A percentile compares a stretch with the other conserved stretches of the same genome.
Evolutionary conservation across 2,113 vertebrate species (phyloP).

Genomic region (Prolemur simus): DNA sequence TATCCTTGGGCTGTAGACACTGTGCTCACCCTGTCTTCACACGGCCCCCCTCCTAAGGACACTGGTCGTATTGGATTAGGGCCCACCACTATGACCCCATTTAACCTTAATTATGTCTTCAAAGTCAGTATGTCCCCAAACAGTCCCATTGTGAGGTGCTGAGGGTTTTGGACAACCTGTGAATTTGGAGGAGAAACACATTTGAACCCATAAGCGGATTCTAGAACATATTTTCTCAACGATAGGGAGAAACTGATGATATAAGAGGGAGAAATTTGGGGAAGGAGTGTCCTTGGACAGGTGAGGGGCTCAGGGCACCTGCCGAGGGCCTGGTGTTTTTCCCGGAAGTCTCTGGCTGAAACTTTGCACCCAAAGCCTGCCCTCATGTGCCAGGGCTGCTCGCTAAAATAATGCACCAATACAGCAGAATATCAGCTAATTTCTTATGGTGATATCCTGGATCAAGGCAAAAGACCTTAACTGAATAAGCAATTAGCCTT

Average conservation of each 20-base stretch:
- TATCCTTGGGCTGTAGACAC: background rate
- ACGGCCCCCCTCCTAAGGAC: background rate
- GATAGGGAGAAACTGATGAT: background rate
- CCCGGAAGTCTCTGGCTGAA: background rate
- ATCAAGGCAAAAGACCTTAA: background rate
- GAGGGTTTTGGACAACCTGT: background rate
- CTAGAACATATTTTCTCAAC: background rate
- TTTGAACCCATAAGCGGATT: background rate
- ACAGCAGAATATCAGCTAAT: background rate
- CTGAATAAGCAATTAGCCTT: conserved; percentile 21
- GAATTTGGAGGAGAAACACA: background rate
- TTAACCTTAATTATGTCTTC: background rate
- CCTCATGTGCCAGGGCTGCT: background rate
- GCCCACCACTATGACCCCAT: background rate
- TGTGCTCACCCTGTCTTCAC: background rate
- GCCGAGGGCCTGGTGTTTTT: too few species aligned
- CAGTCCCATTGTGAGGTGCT: background rate
- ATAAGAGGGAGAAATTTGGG: background rate
- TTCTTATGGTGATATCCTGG: background rate
- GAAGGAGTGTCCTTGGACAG: fast-evolving
- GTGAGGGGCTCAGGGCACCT: too few species aligned
- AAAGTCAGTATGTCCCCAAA: background rate
- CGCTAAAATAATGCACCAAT: background rate
- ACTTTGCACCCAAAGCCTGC: background rate
- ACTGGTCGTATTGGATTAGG: too few species aligned